Percentiles rank a stretch among this genome's conserved stretches.
Evolutionary conservation across 2,888 invertebrate genomes (phyloP).

Genomic region (Rotaria socialis): DNA sequence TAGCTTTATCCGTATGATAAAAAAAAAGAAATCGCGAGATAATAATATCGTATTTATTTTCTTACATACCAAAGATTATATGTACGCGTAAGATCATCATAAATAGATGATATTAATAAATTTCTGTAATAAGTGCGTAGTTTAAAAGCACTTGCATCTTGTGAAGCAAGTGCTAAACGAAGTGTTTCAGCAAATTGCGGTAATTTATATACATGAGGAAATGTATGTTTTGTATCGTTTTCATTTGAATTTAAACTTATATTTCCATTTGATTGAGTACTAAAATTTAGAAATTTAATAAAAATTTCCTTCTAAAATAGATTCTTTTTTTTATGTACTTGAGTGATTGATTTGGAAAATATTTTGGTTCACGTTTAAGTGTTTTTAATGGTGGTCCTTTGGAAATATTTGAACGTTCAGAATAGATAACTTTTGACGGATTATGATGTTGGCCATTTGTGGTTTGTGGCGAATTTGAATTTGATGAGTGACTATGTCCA

Average conservation of each 20-base stretch:
- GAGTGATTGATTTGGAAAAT: not conserved
- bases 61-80: constrained; percentile 26
- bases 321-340: not conserved
- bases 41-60: not conserved
- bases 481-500: not conserved
- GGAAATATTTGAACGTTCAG: not conserved
- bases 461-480: not conserved
- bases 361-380: constrained; percentile 23
- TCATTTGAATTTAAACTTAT: not conserved
- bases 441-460: not conserved
- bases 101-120: constrained; percentile 9
- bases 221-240: constrained; percentile 27
- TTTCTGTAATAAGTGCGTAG: constrained; percentile 30
- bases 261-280: not conserved
- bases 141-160: constrained; percentile 20
- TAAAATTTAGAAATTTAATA: not conserved
- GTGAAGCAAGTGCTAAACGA: not conserved
- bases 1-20: too few species aligned
- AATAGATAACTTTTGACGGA: not conserved
- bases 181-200: constrained; percentile 27
- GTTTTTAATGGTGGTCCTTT: not conserved
- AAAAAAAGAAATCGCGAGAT: too few species aligned
- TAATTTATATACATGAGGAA: constrained; percentile 33
- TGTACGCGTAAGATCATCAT: not conserved
- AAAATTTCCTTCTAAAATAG: not conserved